Evolutionary conservation across 2,113 vertebrate species (phyloP).

Genomic region (Bos taurus): DNA sequence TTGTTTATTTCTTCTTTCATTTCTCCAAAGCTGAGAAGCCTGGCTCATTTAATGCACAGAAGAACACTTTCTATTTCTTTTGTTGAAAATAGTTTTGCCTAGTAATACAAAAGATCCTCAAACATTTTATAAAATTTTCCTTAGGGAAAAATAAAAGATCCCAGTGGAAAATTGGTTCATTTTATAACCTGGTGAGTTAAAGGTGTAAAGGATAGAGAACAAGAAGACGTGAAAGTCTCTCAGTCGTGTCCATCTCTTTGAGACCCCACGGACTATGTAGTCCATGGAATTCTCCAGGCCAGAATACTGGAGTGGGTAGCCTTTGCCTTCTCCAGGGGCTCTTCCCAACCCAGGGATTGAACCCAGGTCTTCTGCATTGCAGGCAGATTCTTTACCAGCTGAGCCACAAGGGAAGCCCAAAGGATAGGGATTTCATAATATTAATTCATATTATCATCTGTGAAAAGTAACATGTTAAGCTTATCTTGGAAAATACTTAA

Average conservation of each 20-base stretch:
- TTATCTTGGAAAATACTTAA: not conserved
- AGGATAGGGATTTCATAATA: not conserved
- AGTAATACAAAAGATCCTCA: not conserved
- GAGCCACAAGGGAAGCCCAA: not conserved
- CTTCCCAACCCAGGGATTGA: not conserved
- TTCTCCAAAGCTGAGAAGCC: not conserved
- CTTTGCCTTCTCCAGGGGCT: not conserved
- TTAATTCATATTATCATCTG: not conserved
- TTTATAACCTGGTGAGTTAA: not conserved
- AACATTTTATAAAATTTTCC: not conserved
- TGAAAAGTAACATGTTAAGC: not conserved
- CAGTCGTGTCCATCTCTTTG: accelerated
- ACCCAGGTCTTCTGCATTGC: not conserved
- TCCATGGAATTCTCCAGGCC: not conserved
- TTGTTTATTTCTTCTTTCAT: not conserved
- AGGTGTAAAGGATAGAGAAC: not conserved
- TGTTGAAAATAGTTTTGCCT: not conserved
- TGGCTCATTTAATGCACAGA: not conserved
- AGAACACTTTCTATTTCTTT: not conserved
- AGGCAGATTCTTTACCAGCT: not conserved
- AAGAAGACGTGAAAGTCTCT: not conserved
- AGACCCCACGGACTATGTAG: not conserved
- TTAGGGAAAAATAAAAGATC: not conserved
- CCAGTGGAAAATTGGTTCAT: not conserved
- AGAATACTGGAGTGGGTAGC: not conserved